Evolutionary conservation across 2,888 invertebrate genomes (phyloP), one percentile per base, ranked within the genome.

Genomic region (Epinotia demarniana): DNA sequence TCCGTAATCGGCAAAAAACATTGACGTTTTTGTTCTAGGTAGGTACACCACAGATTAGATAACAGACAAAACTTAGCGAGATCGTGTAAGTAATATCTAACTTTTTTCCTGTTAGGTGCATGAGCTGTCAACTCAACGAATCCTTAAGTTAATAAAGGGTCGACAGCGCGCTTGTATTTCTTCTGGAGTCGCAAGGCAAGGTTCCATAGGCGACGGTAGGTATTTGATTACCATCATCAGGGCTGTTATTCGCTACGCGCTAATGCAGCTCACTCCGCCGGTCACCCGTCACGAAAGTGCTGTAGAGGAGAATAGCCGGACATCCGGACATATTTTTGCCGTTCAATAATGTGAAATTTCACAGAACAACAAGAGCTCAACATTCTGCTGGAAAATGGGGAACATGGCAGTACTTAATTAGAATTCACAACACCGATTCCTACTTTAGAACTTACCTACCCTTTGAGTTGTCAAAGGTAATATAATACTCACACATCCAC

Each of bases 21-120:
- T 69, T 74, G 19, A 19, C 49, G 57, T 57, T 73, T 62, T 46
- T 55, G 68, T 57, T 69, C 33, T n/a, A n/a, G n/a, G n/a, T n/a
- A n/a, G n/a, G n/a, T n/a, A 74, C 63, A 49, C 62, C 73, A 49
- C 72, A 23, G 58, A n/a, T 68, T 68, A 68, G 33, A 58, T 68
- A 68, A 68, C 19, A 16, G 19, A 43, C 19, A 58, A 57, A 55
- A 68, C 58, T 46, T 43, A 3, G 58, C 43, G 3, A 16, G 13
- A 5, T 3, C 23, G 23, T 27, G 23, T 2, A 27, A 11, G 39
- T 55, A 55, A 55, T 55, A n/a, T 18, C 23, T 2, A 27, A 18
- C 18, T 55, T 55, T 55, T 55, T 6, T 55, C 16, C 23, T 27
- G 3, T 12, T 16, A 49, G 16, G 6, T 49, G 16, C 2, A 49